Evolutionary conservation across 2,797 vertebrate genomes (phyloP).

Genomic region (Chelon auratus): DNA sequence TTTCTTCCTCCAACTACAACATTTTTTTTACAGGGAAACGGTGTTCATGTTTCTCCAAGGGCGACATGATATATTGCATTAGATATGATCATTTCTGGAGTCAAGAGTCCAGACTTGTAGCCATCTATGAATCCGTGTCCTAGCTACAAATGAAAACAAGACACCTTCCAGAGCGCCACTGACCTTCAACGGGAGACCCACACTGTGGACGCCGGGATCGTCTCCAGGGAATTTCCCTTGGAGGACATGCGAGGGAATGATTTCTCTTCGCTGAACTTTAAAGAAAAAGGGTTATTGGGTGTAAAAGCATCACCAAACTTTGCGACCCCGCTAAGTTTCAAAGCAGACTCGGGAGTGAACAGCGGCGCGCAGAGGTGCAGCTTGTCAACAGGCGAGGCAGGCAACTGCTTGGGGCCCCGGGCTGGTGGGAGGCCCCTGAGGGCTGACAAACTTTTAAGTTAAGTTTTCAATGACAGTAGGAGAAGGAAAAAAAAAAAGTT

Average conservation of each 20-base stretch:
- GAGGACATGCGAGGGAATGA: conserved; percentile 8
- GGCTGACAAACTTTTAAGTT: no score
- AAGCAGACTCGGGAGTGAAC: conserved; percentile 17
- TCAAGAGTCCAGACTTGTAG: conserved; percentile 3
- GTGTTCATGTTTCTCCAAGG: conserved; percentile 3
- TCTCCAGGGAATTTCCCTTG: conserved; percentile 26
- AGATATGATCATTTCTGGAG: conserved; percentile 10
- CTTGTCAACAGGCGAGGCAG: no score
- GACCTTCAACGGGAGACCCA: conserved; percentile 46
- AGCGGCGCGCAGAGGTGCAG: neutral
- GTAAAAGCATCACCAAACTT: conserved; percentile 29
- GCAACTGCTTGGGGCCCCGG: no score
- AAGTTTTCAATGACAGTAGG: no score
- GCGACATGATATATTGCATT: conserved; percentile 2
- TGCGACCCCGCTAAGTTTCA: conserved; percentile 25
- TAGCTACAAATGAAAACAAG: conserved; percentile 27
- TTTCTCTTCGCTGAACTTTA: conserved; percentile 35
- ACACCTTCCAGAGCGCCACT: neutral
- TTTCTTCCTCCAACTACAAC: neutral
- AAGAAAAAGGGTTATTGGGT: conserved; percentile 21
- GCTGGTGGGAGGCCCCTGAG: no score
- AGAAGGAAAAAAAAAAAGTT: no score
- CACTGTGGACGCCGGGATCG: conserved; percentile 5
- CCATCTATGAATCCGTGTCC: conserved; percentile 3
- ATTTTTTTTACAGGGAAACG: neutral